Evolutionary conservation across 2,113 vertebrate genomes (phyloP).

Genomic region (Eleginops maclovinus): DNA sequence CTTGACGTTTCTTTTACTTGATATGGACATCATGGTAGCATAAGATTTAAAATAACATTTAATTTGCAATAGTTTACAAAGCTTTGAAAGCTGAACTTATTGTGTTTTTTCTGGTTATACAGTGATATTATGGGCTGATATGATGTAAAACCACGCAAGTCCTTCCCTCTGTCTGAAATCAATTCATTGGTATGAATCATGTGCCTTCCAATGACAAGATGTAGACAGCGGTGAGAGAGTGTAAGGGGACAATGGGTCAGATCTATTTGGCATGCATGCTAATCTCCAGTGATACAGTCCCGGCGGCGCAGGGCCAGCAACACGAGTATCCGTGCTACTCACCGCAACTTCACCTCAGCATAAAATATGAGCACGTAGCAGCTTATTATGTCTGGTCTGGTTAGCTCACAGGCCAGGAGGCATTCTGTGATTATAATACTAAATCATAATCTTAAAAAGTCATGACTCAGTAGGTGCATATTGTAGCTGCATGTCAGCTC

Average conservation of each 20-base stretch:
- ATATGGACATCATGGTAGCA: no score
- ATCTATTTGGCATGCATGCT: constrained; percentile 38
- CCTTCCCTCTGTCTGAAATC: constrained; percentile 3
- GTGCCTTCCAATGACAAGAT: constrained; percentile 30
- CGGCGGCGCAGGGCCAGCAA: not conserved
- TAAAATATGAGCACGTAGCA: constrained; percentile 56
- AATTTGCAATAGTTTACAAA: no score
- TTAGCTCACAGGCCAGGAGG: constrained; percentile 45
- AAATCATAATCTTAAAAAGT: constrained; percentile 55
- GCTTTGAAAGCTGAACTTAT: no score
- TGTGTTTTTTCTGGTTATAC: no score
- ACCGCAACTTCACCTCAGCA: constrained; percentile 30
- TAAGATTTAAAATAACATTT: no score
- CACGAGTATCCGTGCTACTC: constrained; percentile 15
- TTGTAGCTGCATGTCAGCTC: constrained; percentile 30
- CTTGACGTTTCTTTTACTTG: not conserved
- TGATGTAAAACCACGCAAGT: not conserved
- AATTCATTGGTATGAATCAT: constrained; percentile 38
- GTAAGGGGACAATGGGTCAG: constrained; percentile 50
- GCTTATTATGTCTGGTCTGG: constrained; percentile 54
- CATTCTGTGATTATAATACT: constrained; percentile 61
- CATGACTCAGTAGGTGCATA: constrained; percentile 50
- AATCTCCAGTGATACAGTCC: constrained; percentile 32
- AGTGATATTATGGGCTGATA: no score
- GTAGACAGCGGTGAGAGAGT: constrained; percentile 36